phyloP scores from a whole-genome alignment of 30 jellyfish, hydroid and myxozoan species.

The Morbakka virulenta region DNA sequence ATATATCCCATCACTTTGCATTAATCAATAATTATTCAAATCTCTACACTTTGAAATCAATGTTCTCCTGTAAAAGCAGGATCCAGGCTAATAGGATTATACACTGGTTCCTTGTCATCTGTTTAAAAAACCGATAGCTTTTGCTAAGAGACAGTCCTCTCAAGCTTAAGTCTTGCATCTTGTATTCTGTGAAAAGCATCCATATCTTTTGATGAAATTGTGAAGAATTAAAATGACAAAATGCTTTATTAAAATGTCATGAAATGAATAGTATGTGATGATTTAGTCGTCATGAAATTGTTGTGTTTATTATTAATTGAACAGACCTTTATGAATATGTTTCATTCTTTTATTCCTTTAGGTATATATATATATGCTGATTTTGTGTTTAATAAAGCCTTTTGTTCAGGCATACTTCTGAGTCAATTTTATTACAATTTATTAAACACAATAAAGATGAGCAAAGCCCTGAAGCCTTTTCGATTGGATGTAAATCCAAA shows the following conservation, averaged over 20 bases:
- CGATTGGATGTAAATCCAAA: too few relatives aligned
- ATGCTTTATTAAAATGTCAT: neutral
- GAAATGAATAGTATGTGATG: neutral
- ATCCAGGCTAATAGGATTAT: slow-evolving; percentile 18
- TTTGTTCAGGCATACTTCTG: too few relatives aligned
- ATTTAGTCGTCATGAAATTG: too few relatives aligned
- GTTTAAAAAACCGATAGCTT: slow-evolving; percentile 2
- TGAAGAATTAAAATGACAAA: neutral
- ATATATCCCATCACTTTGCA: slow-evolving; percentile 7
- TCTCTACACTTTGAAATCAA: neutral
- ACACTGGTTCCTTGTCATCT: neutral
- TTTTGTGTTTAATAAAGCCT: too few relatives aligned
- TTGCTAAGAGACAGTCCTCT: slow-evolving; percentile 45
- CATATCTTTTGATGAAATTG: neutral
- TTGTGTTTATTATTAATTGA: too few relatives aligned
- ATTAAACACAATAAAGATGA: too few relatives aligned
- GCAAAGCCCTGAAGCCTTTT: too few relatives aligned
- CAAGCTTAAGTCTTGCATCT: neutral
- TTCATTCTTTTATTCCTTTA: too few relatives aligned
- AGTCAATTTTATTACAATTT: too few relatives aligned
- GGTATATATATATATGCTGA: too few relatives aligned
- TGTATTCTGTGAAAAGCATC: neutral
- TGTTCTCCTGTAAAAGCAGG: slow-evolving; percentile 9
- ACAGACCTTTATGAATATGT: too few relatives aligned
- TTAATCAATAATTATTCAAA: slow-evolving; percentile 3